Evolutionary conservation across 2,888 invertebrate species (phyloP), one percentile per base, ranked within the genome.

Genomic region (Limenitis camilla): DNA sequence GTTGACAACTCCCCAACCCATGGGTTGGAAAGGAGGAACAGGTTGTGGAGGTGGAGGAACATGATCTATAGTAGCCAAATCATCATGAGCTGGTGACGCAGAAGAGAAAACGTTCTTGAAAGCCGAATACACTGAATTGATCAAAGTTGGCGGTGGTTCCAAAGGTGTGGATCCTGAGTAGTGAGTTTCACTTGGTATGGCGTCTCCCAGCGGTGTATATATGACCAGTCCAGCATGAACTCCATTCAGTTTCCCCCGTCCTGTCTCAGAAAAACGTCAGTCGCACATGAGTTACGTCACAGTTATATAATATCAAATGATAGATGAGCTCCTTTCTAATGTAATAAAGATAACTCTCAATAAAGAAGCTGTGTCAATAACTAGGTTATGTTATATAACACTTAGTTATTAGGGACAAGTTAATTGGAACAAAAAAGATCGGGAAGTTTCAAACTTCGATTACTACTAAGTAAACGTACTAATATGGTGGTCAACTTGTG

Each of bases 221-320:
- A 87, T 68, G 57, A 87, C 78, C 56, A 86, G 70, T 43, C 87
- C 88, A 49, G 88, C 88, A 65, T 85, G 87, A 46, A 83, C 72
- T 61, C 87, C 87, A 69, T 68, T 78, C 73, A 85, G 78, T 76
- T 78, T 83, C 66, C 78, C 76, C 60, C 81, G 78, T 69, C 86
- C 87, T 86, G 86, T 79, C 85, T 82, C 83, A 79, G 69, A 83
- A 81, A 81, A 67, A 61, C 58, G 65, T 69, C 69, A 70, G 65
- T 69, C 66, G 47, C 40, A 43, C 40, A 60, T 54, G 41, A 56
- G 60, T 63, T 61, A 53, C 52, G 61, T 63, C 60, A 58, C 44
- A 46, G 46, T 76, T 73, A 76, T 71, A 68, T 72, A 78, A 77
- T 35, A 7, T 42, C 42, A 33, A 39, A 42, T 38, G 38, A 52